Base-by-base conservation (phyloP, 1,140 invertebrate species). In the Drosophila cardini region DNA sequence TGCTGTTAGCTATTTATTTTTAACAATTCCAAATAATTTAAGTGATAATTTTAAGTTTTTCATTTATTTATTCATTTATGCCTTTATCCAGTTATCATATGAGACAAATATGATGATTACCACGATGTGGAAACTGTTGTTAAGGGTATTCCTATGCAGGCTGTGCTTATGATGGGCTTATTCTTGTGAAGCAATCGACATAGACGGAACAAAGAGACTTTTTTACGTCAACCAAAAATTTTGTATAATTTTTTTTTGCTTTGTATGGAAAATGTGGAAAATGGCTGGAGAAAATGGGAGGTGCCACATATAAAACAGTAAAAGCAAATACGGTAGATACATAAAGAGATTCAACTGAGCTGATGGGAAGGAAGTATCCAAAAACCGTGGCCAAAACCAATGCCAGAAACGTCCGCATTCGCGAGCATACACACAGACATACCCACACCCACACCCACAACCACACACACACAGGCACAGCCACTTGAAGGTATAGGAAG, bases 171-270 rank as follows among this genome's bases (percentile, higher is more conserved):
- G 76, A 67, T 52, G 30, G 53, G 70, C 75, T 79, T 82, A 87
- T 86, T 87, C 78, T 79, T 71, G 71, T 73, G 69, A 45, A 65
- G 45, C 53, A 45, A 65, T 64, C 65, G 50, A 53, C 16, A 32
- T 62, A 90, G 13, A 11, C 15, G 30, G 65, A 89, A 89, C 84
- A 89, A 89, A 90, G 84, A 64, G 74, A 73, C 71, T 80, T 87
- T 87, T 87, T 87, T 68, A 72, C 77, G 84, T 87, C 89, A 79
- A 83, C 84, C 68, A 78, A 89, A 89, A 84, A 77, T 83, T 77
- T 67, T 40, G 52, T 56, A 76, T 68, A 13, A 16, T 52, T 76
- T 76, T 74, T 63, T 48, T n/a, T 40, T 43, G 3, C 3, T 0
- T 11, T 38, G 15, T 1, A 7, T 26, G n/a, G 32, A 1, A 4